Evolutionary conservation across 2,797 vertebrate species (phyloP).

Genomic region (Chromis chromis): DNA sequence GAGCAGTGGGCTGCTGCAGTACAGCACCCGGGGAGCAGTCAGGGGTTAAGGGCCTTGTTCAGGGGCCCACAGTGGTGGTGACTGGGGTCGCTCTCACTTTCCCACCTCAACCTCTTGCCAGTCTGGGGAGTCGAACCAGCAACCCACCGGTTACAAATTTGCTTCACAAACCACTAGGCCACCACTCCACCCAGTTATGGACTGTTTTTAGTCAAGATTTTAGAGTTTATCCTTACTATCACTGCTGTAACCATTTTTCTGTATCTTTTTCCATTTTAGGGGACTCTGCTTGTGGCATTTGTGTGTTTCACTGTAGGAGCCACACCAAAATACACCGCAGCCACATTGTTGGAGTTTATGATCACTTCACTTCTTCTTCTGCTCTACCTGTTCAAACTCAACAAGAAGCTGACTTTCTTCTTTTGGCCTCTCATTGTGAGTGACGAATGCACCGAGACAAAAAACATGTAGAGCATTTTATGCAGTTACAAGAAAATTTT

Average conservation of each 20-base stretch:
- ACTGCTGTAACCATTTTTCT: neutral
- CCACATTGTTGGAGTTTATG: slow-evolving; percentile 81
- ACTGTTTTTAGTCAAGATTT: neutral
- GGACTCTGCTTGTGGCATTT: slow-evolving; percentile 67
- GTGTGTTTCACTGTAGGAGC: slow-evolving; percentile 77
- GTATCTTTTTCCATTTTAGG: slow-evolving; percentile 66
- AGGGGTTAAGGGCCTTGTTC: no score
- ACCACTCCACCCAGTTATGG: no score
- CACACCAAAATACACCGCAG: slow-evolving; percentile 73
- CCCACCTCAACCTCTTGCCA: no score
- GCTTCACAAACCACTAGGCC: no score
- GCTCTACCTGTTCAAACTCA: slow-evolving; percentile 86
- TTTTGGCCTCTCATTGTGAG: slow-evolving; percentile 91
- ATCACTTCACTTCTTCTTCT: slow-evolving; percentile 80
- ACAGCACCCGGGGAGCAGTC: no score
- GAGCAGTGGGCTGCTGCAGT: no score
- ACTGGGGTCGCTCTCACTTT: no score
- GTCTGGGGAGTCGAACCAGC: no score
- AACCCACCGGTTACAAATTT: no score
- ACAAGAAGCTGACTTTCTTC: slow-evolving; percentile 78
- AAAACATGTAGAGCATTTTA: no score
- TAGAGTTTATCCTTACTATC: neutral
- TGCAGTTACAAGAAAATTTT: no score
- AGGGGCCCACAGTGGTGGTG: no score
- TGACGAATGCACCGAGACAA: neutral